A percentile compares a stretch with the other conserved stretches of the same genome.
phyloP scores from a whole-genome alignment of 1,140 invertebrate genomes.

The Brachionus calyciflorus region DNA sequence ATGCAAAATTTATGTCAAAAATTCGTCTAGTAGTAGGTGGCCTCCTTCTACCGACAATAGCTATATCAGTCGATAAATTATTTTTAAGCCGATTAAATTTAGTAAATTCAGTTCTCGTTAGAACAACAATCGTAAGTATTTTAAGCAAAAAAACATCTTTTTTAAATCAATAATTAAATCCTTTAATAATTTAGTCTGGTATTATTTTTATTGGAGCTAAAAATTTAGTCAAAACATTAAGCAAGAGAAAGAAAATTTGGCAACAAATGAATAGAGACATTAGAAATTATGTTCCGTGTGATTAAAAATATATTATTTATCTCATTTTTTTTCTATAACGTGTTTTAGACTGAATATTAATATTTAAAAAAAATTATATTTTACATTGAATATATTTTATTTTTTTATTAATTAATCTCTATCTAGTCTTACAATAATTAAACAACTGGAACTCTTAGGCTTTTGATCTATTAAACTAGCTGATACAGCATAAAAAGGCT shows the following conservation, averaged over 20 bases:
- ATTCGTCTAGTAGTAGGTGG: conserved; percentile 87
- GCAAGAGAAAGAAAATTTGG: conserved; percentile 2
- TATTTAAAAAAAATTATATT: not conserved
- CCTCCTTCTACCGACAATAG: conserved; percentile 84
- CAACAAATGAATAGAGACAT: conserved; percentile 38
- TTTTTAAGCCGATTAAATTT: conserved; percentile 19
- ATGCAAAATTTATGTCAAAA: conserved; percentile 66
- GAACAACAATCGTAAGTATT: conserved; percentile 29
- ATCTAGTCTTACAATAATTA: conserved; percentile 7
- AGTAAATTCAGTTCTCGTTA: not conserved
- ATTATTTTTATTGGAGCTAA: conserved; percentile 35
- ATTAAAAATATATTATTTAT: not conserved
- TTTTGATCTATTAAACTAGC: conserved; percentile 7
- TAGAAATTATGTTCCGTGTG: not conserved
- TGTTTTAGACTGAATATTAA: conserved; percentile 8
- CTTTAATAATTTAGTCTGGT: not conserved
- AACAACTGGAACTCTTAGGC: not conserved
- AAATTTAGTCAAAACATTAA: conserved; percentile 9
- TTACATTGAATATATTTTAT: not conserved
- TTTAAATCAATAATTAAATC: not conserved
- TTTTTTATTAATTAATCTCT: not conserved
- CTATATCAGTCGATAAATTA: conserved; percentile 72
- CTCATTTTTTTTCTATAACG: not conserved
- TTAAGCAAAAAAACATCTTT: not conserved
- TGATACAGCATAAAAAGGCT: conserved; percentile 20